These are phyloP conservation scores for Meles meles DNA, from an alignment of 2,113 vertebrate genomes.

Conservation along the genomic window DNA sequence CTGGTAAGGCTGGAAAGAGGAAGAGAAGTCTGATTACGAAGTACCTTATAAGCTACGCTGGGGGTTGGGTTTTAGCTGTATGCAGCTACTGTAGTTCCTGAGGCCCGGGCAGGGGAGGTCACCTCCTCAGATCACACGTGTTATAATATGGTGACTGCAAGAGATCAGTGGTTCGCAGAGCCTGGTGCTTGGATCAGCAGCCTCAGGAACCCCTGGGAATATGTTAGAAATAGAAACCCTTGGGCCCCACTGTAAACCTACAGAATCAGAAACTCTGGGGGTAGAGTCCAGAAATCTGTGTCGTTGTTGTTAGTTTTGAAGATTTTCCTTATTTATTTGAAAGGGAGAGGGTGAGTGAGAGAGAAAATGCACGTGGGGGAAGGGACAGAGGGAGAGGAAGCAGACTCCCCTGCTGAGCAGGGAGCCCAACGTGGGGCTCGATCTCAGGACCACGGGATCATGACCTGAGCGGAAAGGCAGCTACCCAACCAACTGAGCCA, in stretches of 20 bases:
- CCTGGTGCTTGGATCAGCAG: not conserved
- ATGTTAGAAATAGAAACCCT: not conserved
- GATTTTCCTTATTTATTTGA: no score
- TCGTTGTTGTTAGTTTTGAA: no score
- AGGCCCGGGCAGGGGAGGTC: not conserved
- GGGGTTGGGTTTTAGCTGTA: not conserved
- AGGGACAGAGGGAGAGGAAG: no score
- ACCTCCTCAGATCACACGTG: not conserved
- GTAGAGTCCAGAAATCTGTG: not conserved
- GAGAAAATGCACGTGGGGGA: no score
- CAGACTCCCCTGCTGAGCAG: no score
- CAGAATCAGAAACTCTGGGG: not conserved
- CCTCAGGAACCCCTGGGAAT: not conserved
- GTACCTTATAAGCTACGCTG: not conserved
- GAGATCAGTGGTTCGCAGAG: not conserved
- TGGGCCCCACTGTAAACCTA: not conserved
- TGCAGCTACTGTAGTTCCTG: not conserved
- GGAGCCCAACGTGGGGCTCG: no score
- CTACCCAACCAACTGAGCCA: no score
- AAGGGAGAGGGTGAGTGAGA: no score
- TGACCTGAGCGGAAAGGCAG: no score
- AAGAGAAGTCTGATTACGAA: not conserved
- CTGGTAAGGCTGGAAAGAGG: not conserved
- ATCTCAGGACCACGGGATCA: no score
- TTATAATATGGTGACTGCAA: not conserved